These are phyloP conservation scores for Malacoraja senta DNA, from an alignment of 2,797 vertebrate genomes.

Conservation along the genomic window DNA sequence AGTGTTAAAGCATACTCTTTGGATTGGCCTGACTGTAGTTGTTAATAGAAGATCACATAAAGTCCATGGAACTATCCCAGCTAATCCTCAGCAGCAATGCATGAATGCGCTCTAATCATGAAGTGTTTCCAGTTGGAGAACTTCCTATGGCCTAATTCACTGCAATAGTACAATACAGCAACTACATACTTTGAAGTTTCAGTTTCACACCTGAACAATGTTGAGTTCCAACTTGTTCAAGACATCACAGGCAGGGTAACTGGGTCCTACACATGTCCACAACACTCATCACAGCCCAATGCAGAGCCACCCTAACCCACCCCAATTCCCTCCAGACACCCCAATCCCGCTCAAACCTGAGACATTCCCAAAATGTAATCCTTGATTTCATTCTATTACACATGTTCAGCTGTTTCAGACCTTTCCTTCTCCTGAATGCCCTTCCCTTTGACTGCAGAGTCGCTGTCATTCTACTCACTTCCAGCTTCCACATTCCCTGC, in stretches of 20 bases:
- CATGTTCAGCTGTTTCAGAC: not conserved
- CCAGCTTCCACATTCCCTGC: not conserved
- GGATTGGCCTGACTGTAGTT: not conserved
- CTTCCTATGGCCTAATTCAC: not conserved
- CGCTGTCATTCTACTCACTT: not conserved
- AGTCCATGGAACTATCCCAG: not conserved
- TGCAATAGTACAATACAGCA: not conserved
- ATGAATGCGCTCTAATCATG: not conserved
- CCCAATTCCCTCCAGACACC: not conserved
- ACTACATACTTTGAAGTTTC: not conserved
- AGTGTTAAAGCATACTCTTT: not conserved
- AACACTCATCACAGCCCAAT: not conserved
- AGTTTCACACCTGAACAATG: not conserved
- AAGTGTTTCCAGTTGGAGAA: not conserved
- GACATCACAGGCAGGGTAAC: too few species aligned
- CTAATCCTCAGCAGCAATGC: not conserved
- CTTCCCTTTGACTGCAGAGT: not conserved
- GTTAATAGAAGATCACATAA: not conserved
- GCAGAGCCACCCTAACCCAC: not conserved
- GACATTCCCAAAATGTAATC: too few species aligned
- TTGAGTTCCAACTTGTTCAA: not conserved
- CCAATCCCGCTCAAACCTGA: not conserved
- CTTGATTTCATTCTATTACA: not conserved
- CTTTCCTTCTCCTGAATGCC: not conserved
- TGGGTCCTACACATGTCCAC: not conserved